Evolutionary conservation across 2,888 invertebrate genomes (phyloP), one percentile per base, ranked within the genome.

Genomic region (Orgyia antiqua): DNA sequence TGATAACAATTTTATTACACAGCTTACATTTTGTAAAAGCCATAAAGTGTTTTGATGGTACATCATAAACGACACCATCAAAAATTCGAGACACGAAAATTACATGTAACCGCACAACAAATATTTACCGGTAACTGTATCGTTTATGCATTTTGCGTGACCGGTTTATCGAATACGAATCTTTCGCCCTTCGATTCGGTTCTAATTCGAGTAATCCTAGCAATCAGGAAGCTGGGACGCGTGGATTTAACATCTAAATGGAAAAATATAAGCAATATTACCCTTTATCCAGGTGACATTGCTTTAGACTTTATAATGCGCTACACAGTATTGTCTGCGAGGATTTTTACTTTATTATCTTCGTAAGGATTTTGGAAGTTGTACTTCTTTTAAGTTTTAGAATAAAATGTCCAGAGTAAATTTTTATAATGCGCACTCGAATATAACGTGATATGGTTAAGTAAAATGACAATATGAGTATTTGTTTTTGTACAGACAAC

Each of bases 171-270:
- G 27, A 49, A 49, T 35, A 28, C 15, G 39, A 29, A 29, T 40
- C 31, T 49, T 46, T 44, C 34, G 33, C 30, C 42, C 27, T 40
- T 33, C 44, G 36, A 43, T 44, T 40, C 33, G 24, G 24, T 41
- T 52, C 44, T 51, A 46, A 51, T 52, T 49, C 51, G 33, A 38
- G 37, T 51, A 50, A 51, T 50, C 51, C 44, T 21, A 36, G 37
- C 51, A 50, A 50, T 50, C 50, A 44, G 34, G 31, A 2, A 1
- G 36, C 18, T 11, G 13, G 31, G 34, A 35, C 29, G 27, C 29
- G 30, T 20, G 42, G 50, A 51, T 51, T 50, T 50, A 36, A 31
- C 37, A 40, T 33, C 13, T 39, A 38, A 42, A 51, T 47, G 29
- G 38, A 27, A 33, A 23, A 24, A 3, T 13, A 0, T 21, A 15